A percentile compares a stretch with the other conserved stretches of the same genome.
Evolutionary conservation across 2,113 vertebrate genomes (phyloP).

Genomic region (Cheilinus undulatus): DNA sequence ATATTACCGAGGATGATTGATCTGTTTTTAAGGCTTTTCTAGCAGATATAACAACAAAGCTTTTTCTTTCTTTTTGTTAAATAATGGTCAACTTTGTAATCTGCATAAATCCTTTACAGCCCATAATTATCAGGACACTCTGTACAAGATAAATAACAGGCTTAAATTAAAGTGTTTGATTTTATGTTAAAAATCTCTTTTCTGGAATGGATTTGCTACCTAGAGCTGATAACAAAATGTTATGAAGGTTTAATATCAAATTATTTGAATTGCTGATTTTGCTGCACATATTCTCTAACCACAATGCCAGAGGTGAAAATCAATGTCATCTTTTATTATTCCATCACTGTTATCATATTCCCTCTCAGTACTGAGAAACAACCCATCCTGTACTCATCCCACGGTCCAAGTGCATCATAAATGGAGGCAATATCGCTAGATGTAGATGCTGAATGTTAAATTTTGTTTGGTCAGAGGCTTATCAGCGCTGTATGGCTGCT

Average conservation of each 20-base stretch:
- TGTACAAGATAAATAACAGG: not conserved
- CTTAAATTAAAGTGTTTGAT: constrained; percentile 8
- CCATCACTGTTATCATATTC: constrained; percentile 3
- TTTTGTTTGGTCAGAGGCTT: constrained; percentile 9
- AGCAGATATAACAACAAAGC: not conserved
- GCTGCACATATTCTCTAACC: not conserved
- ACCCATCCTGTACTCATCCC: constrained; percentile 4
- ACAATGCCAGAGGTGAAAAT: constrained; percentile 30
- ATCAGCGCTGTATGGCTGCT: not conserved
- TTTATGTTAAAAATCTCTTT: constrained; percentile 3
- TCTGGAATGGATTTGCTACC: not conserved
- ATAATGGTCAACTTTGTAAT: not conserved
- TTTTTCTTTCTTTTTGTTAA: not conserved
- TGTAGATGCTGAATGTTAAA: constrained; percentile 26
- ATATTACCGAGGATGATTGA: constrained; percentile 24
- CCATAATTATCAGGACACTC: not conserved
- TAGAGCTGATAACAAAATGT: not conserved
- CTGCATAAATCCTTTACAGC: not conserved
- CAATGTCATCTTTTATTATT: constrained; percentile 11
- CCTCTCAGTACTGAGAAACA: not conserved
- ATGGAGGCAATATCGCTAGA: constrained; percentile 14
- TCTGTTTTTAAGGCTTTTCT: constrained; percentile 29
- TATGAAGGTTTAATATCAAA: constrained; percentile 20
- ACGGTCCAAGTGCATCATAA: not conserved
- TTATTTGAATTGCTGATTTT: constrained; percentile 11